A percentile compares a stretch with the other conserved stretches of the same genome.
Evolutionary conservation across 2,888 invertebrate genomes (phyloP).

Genomic region (Drosophila putrida): DNA sequence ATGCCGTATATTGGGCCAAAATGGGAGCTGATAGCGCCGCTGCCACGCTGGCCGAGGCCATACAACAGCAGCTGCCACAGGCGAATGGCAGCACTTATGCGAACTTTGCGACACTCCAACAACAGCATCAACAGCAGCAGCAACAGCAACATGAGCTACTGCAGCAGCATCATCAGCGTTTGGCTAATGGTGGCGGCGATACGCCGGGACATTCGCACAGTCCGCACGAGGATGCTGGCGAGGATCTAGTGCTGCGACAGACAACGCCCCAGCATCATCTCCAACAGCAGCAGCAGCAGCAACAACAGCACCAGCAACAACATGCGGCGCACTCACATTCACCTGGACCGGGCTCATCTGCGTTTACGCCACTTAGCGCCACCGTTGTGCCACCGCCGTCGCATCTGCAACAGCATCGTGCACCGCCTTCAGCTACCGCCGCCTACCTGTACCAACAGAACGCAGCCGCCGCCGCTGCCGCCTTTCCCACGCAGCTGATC

Average conservation of each 20-base stretch:
- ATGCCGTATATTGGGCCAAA: slow-evolving; percentile 92
- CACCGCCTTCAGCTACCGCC: slow-evolving; percentile 87
- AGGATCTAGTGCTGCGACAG: slow-evolving; percentile 85
- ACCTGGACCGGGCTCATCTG: slow-evolving; percentile 87
- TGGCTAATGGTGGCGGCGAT: slow-evolving; percentile 87
- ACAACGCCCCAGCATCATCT: slow-evolving; percentile 82
- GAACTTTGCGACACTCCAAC: slow-evolving; percentile 87
- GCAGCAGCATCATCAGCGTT: slow-evolving; percentile 85
- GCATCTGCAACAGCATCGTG: slow-evolving; percentile 87
- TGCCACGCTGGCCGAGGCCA: slow-evolving; percentile 88
- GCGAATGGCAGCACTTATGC: slow-evolving; percentile 85
- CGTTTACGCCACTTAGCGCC: slow-evolving; percentile 97
- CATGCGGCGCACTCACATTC: slow-evolving; percentile 66
- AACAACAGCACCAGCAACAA: slow-evolving; percentile 68
- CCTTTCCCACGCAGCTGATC: slow-evolving; percentile 96
- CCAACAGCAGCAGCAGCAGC: slow-evolving; percentile 80
- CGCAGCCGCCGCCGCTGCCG: slow-evolving; percentile 86
- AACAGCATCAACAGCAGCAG: slow-evolving; percentile 89
- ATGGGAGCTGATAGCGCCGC: slow-evolving; percentile 91
- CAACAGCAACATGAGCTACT: slow-evolving; percentile 86
- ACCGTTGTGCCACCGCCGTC: slow-evolving; percentile 87
- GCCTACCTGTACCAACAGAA: slow-evolving; percentile 93
- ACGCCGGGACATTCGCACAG: slow-evolving; percentile 84
- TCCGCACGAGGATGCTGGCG: slow-evolving; percentile 83
- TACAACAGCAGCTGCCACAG: slow-evolving; percentile 84